Conservation (phyloP, 2,113 vertebrate genomes). For the Hydrochoerus hydrochaeris region DNA sequence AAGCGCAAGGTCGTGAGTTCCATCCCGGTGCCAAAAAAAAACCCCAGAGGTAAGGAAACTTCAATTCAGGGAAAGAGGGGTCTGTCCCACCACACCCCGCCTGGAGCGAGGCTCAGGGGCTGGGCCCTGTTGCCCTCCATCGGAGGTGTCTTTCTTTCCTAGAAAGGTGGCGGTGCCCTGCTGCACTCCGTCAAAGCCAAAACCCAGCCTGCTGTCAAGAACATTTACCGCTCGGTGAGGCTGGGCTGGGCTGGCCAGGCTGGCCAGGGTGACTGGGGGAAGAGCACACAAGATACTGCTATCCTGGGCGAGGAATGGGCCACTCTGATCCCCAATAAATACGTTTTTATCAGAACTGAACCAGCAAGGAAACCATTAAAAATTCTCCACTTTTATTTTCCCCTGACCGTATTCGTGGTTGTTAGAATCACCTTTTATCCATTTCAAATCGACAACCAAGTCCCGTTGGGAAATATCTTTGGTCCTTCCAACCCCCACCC, state of each 20-base stretch:
- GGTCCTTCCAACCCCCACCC: not conserved
- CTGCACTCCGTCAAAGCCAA: conserved; percentile 91
- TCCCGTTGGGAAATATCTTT: not conserved
- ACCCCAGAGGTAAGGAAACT: not conserved
- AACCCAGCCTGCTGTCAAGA: conserved; percentile 86
- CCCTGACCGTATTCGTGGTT: not conserved
- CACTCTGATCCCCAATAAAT: not conserved
- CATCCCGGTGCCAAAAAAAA: no score
- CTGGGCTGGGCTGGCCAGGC: not conserved
- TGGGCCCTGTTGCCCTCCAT: not conserved
- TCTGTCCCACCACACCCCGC: not conserved
- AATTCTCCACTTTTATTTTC: not conserved
- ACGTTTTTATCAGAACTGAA: not conserved
- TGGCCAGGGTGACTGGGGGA: not conserved
- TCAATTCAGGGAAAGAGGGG: not conserved
- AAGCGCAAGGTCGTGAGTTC: no score
- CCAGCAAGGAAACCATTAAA: not conserved
- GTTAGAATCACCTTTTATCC: not conserved
- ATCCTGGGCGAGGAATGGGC: no score
- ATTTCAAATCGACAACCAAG: not conserved
- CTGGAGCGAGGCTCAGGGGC: no score
- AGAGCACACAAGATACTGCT: not conserved
- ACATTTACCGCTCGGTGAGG: conserved; percentile 90
- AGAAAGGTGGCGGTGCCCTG: conserved; percentile 94
- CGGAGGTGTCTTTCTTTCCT: conserved; percentile 46